phyloP scores from a whole-genome alignment of 2,113 vertebrate genomes.

The Panthera uncia region DNA sequence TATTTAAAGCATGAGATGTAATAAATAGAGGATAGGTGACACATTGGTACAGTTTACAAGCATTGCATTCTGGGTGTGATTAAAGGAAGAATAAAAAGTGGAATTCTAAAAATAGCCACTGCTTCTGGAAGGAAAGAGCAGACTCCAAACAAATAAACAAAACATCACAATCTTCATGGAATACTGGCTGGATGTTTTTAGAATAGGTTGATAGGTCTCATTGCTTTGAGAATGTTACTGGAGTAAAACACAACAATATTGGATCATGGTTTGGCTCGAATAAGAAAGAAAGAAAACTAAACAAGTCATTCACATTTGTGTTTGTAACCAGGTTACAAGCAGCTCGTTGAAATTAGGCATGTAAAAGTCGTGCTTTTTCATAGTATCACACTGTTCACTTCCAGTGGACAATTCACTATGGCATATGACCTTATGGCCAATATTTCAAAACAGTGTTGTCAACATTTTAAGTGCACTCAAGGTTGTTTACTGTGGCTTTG shows the following conservation, averaged over 20 bases:
- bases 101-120: constrained; percentile 84
- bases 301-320: constrained; percentile 13
- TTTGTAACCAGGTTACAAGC: constrained; percentile 78
- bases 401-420: constrained; percentile 65
- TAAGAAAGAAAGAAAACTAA: constrained; percentile 14
- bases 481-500: constrained; percentile 63
- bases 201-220: not conserved
- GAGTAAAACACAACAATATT: not conserved
- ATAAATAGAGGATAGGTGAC: constrained; percentile 89
- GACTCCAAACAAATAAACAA: constrained; percentile 41
- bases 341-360: constrained; percentile 78
- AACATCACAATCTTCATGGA: not conserved
- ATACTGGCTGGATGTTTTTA: not conserved
- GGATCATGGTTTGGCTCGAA: not conserved
- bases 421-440: constrained; percentile 75
- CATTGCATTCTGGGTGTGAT: constrained; percentile 86
- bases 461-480: constrained; percentile 64
- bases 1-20: constrained; percentile 90
- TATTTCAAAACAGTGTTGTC: constrained; percentile 69
- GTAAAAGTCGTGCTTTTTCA: constrained; percentile 80
- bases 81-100: constrained; percentile 82
- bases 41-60: constrained; percentile 84
- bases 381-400: constrained; percentile 79
- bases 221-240: constrained; percentile 33
- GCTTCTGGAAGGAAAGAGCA: constrained; percentile 78